Conservation (phyloP, 2,113 vertebrate genomes). For the Protobothrops mucrosquamatus region DNA sequence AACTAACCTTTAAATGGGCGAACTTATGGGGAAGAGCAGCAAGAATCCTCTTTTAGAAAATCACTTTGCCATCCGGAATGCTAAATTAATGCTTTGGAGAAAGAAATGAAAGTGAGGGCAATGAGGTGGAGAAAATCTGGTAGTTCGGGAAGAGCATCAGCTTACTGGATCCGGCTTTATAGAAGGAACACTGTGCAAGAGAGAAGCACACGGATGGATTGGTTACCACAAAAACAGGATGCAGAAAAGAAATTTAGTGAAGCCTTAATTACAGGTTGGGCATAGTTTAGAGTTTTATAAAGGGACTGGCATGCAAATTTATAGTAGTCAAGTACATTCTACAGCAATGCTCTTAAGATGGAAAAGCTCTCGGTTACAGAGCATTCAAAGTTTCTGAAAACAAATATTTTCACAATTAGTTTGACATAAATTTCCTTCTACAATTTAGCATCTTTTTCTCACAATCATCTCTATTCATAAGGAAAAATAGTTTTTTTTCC, state of each 20-base stretch:
- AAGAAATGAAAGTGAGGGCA: neutral
- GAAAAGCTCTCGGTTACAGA: neutral
- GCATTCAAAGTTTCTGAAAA: neutral
- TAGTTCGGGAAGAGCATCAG: neutral
- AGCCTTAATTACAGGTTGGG: neutral
- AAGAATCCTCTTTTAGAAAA: neutral
- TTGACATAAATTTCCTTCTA: neutral
- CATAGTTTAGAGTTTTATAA: neutral
- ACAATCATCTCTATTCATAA: neutral
- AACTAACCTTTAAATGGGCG: neutral
- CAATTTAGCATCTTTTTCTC: neutral
- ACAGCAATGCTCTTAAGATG: neutral
- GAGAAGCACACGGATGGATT: neutral
- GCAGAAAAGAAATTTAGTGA: neutral
- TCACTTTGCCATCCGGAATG: neutral
- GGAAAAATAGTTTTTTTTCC: neutral
- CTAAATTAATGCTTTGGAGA: neutral
- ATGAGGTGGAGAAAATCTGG: neutral
- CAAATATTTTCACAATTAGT: neutral
- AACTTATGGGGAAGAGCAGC: neutral
- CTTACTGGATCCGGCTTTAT: neutral
- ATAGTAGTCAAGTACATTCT: neutral
- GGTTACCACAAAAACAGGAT: neutral
- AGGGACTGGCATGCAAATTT: neutral
- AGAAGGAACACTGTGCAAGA: neutral